Evolutionary conservation across 2,113 vertebrate genomes (phyloP).

Genomic region (Microcebus ravelobensis): DNA sequence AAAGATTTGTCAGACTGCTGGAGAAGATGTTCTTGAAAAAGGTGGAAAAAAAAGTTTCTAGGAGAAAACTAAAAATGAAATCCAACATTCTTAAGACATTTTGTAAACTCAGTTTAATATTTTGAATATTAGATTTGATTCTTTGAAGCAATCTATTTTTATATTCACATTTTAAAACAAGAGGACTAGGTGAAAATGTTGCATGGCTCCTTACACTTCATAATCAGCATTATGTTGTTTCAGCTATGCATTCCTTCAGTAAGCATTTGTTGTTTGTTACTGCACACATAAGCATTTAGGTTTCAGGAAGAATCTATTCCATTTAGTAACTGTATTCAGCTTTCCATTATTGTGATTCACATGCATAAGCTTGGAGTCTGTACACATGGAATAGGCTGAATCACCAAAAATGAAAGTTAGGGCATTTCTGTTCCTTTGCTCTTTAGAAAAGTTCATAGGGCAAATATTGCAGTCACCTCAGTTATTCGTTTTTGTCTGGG

Average conservation of each 20-base stretch:
- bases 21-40: not conserved
- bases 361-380: not conserved
- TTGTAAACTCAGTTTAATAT: not conserved
- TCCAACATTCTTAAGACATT: not conserved
- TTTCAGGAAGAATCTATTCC: not conserved
- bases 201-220: not conserved
- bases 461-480: not conserved
- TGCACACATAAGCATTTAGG: not conserved
- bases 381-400: not conserved
- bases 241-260: not conserved
- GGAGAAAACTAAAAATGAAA: not conserved
- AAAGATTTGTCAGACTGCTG: not conserved
- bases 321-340: not conserved
- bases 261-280: not conserved
- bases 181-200: not conserved
- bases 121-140: not conserved
- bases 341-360: not conserved
- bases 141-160: not conserved
- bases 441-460: not conserved
- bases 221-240: not conserved
- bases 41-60: not conserved
- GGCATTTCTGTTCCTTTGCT: not conserved
- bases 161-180: not conserved
- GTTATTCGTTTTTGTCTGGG: not conserved
- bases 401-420: not conserved